Conservation (phyloP, 2,888 invertebrate genomes). For the Heteromyza rotundicornis region DNA sequence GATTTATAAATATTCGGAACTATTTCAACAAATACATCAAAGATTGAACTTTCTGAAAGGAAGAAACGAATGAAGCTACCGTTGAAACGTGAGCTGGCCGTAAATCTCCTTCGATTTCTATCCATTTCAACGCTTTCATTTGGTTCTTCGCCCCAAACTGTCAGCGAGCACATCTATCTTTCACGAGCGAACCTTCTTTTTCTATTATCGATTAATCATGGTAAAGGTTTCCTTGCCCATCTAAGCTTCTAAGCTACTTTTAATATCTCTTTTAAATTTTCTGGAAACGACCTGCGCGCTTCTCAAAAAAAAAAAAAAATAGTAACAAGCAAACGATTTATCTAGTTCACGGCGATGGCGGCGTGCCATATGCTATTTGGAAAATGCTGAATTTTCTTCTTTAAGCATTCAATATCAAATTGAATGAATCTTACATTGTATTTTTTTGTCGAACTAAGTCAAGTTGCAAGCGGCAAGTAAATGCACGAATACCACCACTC, state of each 20-base stretch:
- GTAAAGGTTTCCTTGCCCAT: too few species aligned
- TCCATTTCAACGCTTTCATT: background rate
- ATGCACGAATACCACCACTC: conserved; percentile 4
- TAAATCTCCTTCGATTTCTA: conserved; percentile 10
- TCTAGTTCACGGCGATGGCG: conserved; percentile 29
- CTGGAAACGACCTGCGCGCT: conserved; percentile 6
- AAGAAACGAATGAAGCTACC: too few species aligned
- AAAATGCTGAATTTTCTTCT: conserved; percentile 3
- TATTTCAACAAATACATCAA: too few species aligned
- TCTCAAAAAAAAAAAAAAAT: too few species aligned
- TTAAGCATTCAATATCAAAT: conserved; percentile 24
- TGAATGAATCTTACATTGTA: conserved; percentile 23
- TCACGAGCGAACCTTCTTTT: too few species aligned
- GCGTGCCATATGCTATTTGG: conserved; percentile 8
- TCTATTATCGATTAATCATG: conserved; percentile 4
- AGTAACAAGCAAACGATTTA: too few species aligned
- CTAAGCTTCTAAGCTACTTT: too few species aligned
- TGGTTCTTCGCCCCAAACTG: background rate
- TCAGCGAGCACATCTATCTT: too few species aligned
- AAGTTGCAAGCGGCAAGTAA: conserved; percentile 19
- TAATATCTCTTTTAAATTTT: conserved; percentile 6
- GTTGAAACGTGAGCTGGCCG: too few species aligned
- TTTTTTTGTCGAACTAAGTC: conserved; percentile 9
- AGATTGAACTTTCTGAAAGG: too few species aligned
- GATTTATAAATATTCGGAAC: too few species aligned